Conservation (phyloP, 2,113 vertebrate genomes). For the Tetrax tetrax region DNA sequence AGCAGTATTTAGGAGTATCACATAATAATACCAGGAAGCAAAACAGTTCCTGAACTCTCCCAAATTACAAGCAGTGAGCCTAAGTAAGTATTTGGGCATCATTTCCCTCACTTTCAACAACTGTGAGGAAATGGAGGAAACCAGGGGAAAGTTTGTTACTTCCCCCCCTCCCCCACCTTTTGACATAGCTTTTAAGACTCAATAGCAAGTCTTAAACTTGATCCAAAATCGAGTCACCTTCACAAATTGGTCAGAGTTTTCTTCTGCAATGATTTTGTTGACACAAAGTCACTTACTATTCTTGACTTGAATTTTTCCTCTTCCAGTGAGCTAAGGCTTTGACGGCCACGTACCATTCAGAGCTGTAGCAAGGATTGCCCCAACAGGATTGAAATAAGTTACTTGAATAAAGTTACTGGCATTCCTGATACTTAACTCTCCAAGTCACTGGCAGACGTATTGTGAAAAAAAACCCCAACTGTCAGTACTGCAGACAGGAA, state of each 20-base stretch:
- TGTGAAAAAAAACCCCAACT: too few species aligned
- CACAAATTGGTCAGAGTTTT: not conserved
- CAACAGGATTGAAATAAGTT: not conserved
- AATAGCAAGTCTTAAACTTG: not conserved
- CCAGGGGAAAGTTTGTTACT: fast-evolving
- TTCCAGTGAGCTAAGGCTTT: not conserved
- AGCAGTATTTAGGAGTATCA: not conserved
- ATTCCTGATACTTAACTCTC: not conserved
- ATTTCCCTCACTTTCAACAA: not conserved
- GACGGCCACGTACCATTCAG: not conserved
- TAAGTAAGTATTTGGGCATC: not conserved
- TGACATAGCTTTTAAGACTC: not conserved
- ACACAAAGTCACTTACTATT: not conserved
- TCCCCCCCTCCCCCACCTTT: not conserved
- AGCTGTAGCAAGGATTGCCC: not conserved
- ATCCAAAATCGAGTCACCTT: not conserved
- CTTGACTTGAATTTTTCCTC: not conserved
- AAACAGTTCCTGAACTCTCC: not conserved
- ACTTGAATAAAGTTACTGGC: not conserved
- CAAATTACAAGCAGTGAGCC: not conserved
- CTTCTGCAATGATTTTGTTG: not conserved
- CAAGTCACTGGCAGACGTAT: not conserved
- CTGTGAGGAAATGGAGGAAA: not conserved
- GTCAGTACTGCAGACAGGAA: not conserved
- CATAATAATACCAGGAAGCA: not conserved